Evolutionary conservation across 1,140 invertebrate species (phyloP).

Genomic region (Subanguina moxae): DNA sequence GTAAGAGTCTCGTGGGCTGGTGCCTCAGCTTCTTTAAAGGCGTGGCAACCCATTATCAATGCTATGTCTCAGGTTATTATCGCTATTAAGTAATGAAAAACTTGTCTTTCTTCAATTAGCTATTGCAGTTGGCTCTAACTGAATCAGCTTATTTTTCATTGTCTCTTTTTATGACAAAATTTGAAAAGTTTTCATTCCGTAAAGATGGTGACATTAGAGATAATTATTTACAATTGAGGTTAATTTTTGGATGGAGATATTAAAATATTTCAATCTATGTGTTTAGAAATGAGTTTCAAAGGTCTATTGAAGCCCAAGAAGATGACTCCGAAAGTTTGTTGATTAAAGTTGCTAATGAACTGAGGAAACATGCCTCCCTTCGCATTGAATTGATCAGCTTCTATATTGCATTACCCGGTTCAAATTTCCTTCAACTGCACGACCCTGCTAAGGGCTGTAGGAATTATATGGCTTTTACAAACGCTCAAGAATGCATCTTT

Average conservation of each 20-base stretch:
- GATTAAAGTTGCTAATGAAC: not conserved
- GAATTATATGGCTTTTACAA: too few species aligned
- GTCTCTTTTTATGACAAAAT: conserved; percentile 24
- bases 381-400: conserved; percentile 34
- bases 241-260: not conserved
- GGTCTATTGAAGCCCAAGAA: conserved; percentile 7
- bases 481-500: too few species aligned
- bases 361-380: not conserved
- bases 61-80: not conserved
- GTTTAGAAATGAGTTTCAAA: conserved; percentile 28
- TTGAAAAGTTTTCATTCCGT: conserved; percentile 28
- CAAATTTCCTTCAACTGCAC: not conserved
- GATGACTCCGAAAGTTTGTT: not conserved
- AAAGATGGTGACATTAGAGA: conserved; percentile 32
- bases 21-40: not conserved
- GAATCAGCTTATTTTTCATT: conserved; percentile 23
- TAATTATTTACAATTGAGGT: conserved; percentile 17
- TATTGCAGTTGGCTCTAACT: conserved; percentile 19
- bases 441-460: too few species aligned
- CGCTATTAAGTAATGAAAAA: not conserved
- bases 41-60: not conserved
- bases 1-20: not conserved
- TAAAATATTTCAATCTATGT: conserved; percentile 13
- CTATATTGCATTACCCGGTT: conserved; percentile 17
- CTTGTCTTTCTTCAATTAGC: not conserved